phyloP scores from a whole-genome alignment of 1,140 invertebrate genomes.

The Lordiphosa clarofinis region DNA sequence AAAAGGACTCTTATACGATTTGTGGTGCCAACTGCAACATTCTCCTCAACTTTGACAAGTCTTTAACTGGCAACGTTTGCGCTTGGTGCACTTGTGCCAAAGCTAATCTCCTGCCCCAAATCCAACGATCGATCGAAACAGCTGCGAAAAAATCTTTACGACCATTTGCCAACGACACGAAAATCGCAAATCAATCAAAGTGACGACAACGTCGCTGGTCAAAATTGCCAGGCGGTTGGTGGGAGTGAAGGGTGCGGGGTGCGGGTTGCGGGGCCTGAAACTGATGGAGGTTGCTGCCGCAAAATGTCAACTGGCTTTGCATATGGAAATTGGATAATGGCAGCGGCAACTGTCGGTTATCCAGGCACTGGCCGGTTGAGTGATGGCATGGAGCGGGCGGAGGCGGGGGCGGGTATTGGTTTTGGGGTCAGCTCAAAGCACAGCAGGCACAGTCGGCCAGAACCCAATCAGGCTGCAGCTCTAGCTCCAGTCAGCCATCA shows the following conservation, averaged over 20 bases:
- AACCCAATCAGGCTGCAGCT: conserved; percentile 10
- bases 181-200: conserved; percentile 75
- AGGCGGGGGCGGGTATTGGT: background rate
- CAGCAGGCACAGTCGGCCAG: conserved; percentile 3
- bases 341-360: conserved; percentile 39
- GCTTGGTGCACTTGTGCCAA: too few relatives aligned
- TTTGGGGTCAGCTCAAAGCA: background rate
- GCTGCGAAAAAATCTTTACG: background rate
- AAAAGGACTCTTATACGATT: too few relatives aligned
- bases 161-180: conserved; percentile 46
- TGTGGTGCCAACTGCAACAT: too few relatives aligned
- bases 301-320: conserved; percentile 73
- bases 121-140: too few relatives aligned
- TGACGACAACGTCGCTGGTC: conserved; percentile 60
- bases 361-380: background rate
- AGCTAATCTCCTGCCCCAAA: too few relatives aligned
- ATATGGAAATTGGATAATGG: conserved; percentile 76
- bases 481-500: conserved; percentile 1
- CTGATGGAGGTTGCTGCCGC: conserved; percentile 40
- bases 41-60: too few relatives aligned
- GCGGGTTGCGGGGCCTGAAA: background rate
- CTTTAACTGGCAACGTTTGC: too few relatives aligned
- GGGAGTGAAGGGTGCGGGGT: background rate
- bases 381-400: background rate
- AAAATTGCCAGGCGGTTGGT: conserved; percentile 45